Evolutionary conservation across 2,113 vertebrate genomes (phyloP), one percentile per base, ranked within the genome.

Genomic region (Prochilodus magdalenae): DNA sequence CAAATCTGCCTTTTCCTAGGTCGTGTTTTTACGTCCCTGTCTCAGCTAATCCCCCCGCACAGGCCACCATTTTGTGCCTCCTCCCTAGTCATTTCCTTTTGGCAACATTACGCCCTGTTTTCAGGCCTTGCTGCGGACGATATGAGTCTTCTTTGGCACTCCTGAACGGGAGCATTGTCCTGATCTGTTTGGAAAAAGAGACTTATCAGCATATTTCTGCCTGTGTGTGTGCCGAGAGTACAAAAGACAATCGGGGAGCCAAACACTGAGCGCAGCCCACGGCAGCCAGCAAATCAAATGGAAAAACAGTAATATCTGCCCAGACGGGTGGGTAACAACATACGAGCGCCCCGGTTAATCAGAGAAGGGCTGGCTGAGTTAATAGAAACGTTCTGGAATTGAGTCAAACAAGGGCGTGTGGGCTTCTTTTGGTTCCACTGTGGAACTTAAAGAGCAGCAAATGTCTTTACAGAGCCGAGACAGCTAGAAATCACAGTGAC

Each of bases 161-260:
- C 75, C 60, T 75, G 57, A 87, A 87, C 78, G 67, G 65, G 33
- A 82, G 63, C 57, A 79, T 87, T 85, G 83, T 87, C 60, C 80
- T 55, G 16, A 83, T 72, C 60, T 51, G 49, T 3, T 3, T 4
- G 7, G 59, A 75, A 79, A 84, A 76, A 77, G 3, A 51, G 51
- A 67, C 73, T 80, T 81, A 87, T 85, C 86, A 85, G 80, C 75
- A 78, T 24, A 85, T 83, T 87, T 83, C 67, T 29, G 51, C 80
- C 55, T 67, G 47, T 77, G 63, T 36, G 44, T 18, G 26, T 33
- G 30, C 14, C 40, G 24, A 26, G 78, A 77, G 72, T 73, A 59
- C 44, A 80, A 75, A 66, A 44, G 75, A 83, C 40, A 63, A 81
- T 76, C 53, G 63, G 13, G 51, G 53, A 83, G 51, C 62, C 77